Conservation (phyloP, 2,797 vertebrate genomes). For the Neopelma chrysocephalum region DNA sequence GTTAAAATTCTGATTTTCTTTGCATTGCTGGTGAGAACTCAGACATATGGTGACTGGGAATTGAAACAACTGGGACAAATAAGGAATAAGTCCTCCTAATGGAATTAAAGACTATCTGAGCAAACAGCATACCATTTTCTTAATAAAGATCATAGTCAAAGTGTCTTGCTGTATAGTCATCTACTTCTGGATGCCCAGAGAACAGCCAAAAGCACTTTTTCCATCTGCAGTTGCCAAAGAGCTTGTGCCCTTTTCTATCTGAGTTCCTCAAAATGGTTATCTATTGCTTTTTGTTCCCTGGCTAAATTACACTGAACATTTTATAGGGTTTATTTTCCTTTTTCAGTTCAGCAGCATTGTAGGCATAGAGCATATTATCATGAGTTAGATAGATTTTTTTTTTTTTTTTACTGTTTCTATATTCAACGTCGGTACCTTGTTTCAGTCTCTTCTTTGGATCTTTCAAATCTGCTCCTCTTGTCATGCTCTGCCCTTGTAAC, state of each 20-base stretch:
- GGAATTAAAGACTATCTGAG: background rate
- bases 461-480: constrained; percentile 2
- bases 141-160: background rate
- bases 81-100: background rate
- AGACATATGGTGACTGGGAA: background rate
- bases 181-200: background rate
- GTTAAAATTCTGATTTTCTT: background rate
- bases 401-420: background rate
- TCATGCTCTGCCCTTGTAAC: constrained; percentile 37
- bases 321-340: background rate
- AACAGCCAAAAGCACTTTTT: background rate
- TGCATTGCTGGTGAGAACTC: background rate
- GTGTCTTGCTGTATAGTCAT: background rate
- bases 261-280: background rate
- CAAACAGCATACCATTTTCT: background rate
- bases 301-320: background rate
- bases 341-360: background rate
- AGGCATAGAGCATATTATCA: background rate
- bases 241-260: background rate
- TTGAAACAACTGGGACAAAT: background rate
- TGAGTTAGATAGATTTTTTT: background rate
- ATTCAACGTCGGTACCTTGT: background rate
- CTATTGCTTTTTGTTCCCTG: background rate
- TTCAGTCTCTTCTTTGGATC: constrained; percentile 11
- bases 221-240: background rate